Conservation (phyloP, 2,888 invertebrate genomes). For the Heliconius sara region DNA sequence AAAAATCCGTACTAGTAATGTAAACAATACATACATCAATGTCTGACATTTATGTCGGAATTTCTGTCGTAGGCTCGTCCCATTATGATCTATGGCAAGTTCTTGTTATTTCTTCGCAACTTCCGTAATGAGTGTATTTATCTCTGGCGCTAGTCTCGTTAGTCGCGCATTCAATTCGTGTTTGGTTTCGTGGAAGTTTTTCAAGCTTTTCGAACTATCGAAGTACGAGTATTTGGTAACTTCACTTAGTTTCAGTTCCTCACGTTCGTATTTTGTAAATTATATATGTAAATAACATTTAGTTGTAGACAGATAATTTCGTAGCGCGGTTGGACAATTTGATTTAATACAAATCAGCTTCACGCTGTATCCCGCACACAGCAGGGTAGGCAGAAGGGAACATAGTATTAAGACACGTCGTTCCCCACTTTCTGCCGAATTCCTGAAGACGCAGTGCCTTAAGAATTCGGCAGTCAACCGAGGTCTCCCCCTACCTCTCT, state of each 20-base stretch:
- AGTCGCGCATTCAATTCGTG: neutral
- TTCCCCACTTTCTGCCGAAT: too few species aligned
- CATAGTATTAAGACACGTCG: too few species aligned
- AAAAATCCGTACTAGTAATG: neutral
- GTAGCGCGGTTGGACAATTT: neutral
- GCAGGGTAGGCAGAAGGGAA: too few species aligned
- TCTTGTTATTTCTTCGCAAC: neutral
- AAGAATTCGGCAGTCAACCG: too few species aligned
- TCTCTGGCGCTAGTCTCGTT: slow-evolving; percentile 1
- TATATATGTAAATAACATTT: neutral
- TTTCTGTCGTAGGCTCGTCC: too few species aligned
- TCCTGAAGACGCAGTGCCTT: too few species aligned
- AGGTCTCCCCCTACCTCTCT: too few species aligned
- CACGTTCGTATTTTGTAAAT: neutral
- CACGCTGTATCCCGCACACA: too few species aligned
- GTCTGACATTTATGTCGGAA: too few species aligned
- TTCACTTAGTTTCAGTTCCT: neutral
- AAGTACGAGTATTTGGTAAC: neutral
- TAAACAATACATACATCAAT: neutral
- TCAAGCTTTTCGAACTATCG: neutral
- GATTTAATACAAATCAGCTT: too few species aligned
- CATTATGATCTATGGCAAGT: neutral
- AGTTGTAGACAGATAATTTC: too few species aligned
- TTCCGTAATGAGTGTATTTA: slow-evolving; percentile 8
- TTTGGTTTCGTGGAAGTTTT: neutral